Percentiles rank a stretch among this genome's conserved stretches.
Conservation (phyloP, 2,888 invertebrate species). For the Morpho deidamia region DNA sequence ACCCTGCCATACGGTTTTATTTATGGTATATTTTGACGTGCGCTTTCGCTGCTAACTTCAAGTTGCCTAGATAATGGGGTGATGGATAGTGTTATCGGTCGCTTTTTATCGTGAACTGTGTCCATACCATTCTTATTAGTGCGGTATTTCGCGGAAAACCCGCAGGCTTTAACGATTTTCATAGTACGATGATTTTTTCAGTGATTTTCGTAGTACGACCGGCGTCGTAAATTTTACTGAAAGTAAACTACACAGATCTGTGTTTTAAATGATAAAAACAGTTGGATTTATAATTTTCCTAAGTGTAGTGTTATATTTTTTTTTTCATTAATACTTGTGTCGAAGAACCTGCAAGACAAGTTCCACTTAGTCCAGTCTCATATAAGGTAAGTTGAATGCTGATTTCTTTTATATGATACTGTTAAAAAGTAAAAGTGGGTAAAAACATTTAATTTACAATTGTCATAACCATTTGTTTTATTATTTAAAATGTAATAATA, state of each 20-base stretch:
- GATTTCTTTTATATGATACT: neutral
- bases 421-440: too few relatives aligned
- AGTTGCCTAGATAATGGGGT: slow-evolving; percentile 67
- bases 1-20: slow-evolving; percentile 65
- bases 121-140: slow-evolving; percentile 52
- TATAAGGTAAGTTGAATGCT: slow-evolving; percentile 1
- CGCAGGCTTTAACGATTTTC: slow-evolving; percentile 36
- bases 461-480: too few relatives aligned
- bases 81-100: slow-evolving; percentile 77
- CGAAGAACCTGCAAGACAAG: neutral
- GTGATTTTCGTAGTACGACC: slow-evolving; percentile 36
- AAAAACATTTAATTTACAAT: too few relatives aligned
- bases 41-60: slow-evolving; percentile 68
- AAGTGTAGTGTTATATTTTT: slow-evolving; percentile 13
- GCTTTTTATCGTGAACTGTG: slow-evolving; percentile 63
- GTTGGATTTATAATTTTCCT: slow-evolving; percentile 24
- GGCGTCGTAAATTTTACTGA: slow-evolving; percentile 43
- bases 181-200: slow-evolving; percentile 24
- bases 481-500: too few relatives aligned
- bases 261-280: slow-evolving; percentile 25
- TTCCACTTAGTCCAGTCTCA: neutral
- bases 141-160: slow-evolving; percentile 51
- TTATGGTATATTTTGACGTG: slow-evolving; percentile 77
- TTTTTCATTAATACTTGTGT: neutral
- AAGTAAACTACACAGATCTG: slow-evolving; percentile 17